Percentiles rank a stretch among this genome's conserved stretches.
Evolutionary conservation across 2,113 vertebrate genomes (phyloP).

Genomic region (Megaceryle torquata): DNA sequence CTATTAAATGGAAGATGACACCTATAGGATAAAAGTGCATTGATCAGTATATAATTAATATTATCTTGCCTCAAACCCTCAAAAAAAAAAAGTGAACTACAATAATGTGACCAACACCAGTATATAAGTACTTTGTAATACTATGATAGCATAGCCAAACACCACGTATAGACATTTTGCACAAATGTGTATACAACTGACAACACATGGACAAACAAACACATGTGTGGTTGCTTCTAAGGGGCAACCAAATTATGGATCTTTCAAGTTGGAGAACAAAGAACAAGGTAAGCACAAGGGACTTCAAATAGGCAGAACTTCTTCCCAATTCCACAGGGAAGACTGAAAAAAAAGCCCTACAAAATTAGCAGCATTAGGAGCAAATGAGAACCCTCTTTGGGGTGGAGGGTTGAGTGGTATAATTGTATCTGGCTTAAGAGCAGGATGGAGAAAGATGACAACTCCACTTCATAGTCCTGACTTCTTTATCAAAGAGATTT

Average conservation of each 20-base stretch:
- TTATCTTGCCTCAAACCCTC: neutral
- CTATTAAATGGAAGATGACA: neutral
- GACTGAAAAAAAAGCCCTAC: neutral
- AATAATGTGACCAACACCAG: neutral
- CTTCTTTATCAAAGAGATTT: neutral
- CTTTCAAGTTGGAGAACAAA: neutral
- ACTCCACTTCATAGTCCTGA: neutral
- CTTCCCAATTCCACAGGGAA: neutral
- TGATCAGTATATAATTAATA: neutral
- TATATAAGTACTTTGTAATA: neutral
- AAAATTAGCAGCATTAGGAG: neutral
- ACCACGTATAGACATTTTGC: neutral
- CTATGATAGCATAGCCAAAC: neutral
- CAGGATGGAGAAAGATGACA: neutral
- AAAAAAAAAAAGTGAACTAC: neutral
- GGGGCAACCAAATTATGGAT: neutral
- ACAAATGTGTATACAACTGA: neutral
- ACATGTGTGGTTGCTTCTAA: neutral
- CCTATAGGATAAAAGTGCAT: neutral
- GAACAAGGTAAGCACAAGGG: neutral
- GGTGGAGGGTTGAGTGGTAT: neutral
- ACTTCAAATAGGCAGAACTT: neutral
- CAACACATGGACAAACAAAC: neutral
- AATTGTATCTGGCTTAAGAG: neutral
- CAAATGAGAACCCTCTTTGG: neutral